Base-by-base conservation (phyloP, 2,888 invertebrate species). In the Pristionchus entomophagus region DNA sequence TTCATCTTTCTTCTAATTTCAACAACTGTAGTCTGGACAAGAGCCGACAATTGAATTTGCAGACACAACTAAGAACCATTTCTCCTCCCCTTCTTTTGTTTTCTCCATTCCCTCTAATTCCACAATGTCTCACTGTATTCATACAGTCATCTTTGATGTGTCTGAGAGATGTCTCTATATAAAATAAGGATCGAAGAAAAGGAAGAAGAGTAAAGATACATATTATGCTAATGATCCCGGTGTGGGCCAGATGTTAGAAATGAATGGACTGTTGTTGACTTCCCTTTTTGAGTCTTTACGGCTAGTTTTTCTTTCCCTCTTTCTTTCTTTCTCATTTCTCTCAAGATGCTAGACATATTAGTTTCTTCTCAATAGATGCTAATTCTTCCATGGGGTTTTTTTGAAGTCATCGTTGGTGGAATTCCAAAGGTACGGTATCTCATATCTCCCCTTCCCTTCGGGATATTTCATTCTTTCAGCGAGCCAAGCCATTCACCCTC, bases 401-500 rank as follows among this genome's bases (percentile, higher is more conserved):
- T 38, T 73, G 73, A 73, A 19, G 19, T 41, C 38, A n/a, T 73
- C n/a, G 26, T 45, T 32, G 41, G 73, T 35, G 65, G 65, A 35
- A 12, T 65, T 5, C 35, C 65, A 0, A 65, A 65, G 65, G 65
- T 65, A 35, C 65, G 32, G 65, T 65, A 65, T 0, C 14, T 8
- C 62, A 62, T 45, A 6, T 6, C 45, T 45, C 14, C 45, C 14
- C 45, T 19, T 38, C 78, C 45, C n/a, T 78, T 6, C 12, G n/a
- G n/a, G n/a, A n/a, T n/a, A n/a, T n/a, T n/a, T n/a, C n/a, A n/a
- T 49, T 0, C 0, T 51, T 84, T 62, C 89, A 92, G 92, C 86
- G 90, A 86, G 92, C 92, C 19, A 92, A 92, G 87, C 92, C 92
- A 45, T 91, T 92, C 89, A 92, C 92, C 2, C 87, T 92, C 32